Base-by-base conservation (phyloP, 2,888 invertebrate species). In the Troides oblongomaculatus region DNA sequence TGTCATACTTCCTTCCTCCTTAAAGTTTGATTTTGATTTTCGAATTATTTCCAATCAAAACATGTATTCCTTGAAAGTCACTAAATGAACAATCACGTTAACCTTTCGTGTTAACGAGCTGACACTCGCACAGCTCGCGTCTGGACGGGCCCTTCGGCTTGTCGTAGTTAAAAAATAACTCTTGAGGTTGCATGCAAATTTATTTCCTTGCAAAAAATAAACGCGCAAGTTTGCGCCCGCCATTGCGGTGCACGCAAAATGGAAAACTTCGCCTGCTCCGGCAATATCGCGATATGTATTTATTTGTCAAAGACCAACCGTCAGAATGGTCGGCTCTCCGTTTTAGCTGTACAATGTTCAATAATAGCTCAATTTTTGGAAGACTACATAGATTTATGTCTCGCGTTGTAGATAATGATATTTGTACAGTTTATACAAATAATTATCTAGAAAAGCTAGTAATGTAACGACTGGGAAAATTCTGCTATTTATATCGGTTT, bases 251-350 rank as follows among this genome's bases (percentile, higher is more conserved):
- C 80, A 84, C 80, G 82, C 80, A 80, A 83, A 83, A 86, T 78
- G 80, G 77, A 77, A 86, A 89, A 89, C 81, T 89, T 90, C 76
- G 73, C 83, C 87, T 84, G 81, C 87, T 84, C 86, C 80, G 75
- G 84, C 80, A 77, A 88, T 85, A 89, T 86, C 77, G 82, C 81
- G 81, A 84, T 84, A 86, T 83, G 81, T 84, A 72, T 69, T 68
- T 72, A 78, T 75, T 72, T 65, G 63, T n/a, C 79, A 74, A 76
- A 86, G 82, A 86, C 39, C 72, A 78, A 69, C 23, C 39, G 12
- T 64, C 21, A 1, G 43, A 30, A 17, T n/a, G 30, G 66, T 61
- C 25, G 25, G 25, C 30, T n/a, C 0, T 39, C 7, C 39, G 39
- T 10, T 39, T 7, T 7, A 39, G 39, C 39, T 10, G 6, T 39